Percentiles rank a stretch among this genome's conserved stretches.
Evolutionary conservation across 2,113 vertebrate genomes (phyloP).

Genomic region (Daboia siamensis): DNA sequence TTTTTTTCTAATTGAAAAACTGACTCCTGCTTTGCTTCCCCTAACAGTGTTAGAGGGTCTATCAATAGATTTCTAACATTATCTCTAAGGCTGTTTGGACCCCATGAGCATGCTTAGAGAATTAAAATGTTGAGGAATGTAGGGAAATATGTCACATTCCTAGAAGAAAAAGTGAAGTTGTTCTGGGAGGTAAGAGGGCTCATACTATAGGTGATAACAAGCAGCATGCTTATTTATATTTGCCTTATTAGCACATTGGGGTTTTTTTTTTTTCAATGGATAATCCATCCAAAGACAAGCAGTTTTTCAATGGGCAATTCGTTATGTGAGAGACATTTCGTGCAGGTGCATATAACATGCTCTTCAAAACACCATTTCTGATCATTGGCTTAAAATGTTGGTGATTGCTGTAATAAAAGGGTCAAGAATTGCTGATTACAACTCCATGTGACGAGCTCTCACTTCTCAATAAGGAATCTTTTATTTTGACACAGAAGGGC

Average conservation of each 20-base stretch:
- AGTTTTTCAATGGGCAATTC: not conserved
- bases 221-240: not conserved
- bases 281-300: not conserved
- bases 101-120: not conserved
- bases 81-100: not conserved
- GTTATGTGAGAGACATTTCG: not conserved
- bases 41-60: not conserved
- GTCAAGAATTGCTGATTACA: not conserved
- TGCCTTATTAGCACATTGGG: not conserved
- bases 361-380: not conserved
- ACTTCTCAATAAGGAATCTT: not conserved
- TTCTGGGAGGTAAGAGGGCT: not conserved
- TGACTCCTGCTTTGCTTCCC: not conserved
- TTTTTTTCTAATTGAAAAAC: not conserved
- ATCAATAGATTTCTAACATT: not conserved
- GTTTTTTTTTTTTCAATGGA: not conserved
- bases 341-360: not conserved
- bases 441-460: not conserved
- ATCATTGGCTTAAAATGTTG: not conserved
- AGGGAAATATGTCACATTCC: not conserved
- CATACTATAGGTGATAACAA: not conserved
- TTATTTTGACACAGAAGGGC: not conserved
- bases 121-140: not conserved
- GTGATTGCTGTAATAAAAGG: not conserved
- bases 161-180: not conserved